phyloP scores from a whole-genome alignment of 2,113 vertebrate species.

The Myotis yumanensis region DNA sequence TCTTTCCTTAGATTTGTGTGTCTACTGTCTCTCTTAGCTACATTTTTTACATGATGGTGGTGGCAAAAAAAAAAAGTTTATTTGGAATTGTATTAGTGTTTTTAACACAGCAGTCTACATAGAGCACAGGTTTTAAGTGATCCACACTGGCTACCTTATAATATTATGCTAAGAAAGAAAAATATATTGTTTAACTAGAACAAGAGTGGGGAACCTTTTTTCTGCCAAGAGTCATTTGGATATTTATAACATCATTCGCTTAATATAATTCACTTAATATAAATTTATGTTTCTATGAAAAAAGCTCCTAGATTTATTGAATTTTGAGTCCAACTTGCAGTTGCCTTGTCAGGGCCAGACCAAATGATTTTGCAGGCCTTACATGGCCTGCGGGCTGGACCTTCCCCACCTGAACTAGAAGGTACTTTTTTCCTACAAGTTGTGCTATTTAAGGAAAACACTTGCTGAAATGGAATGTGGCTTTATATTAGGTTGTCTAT shows the following conservation, averaged over 20 bases:
- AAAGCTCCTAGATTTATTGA: no score
- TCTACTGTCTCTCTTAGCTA: background rate
- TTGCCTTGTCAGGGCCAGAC: no score
- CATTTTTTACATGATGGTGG: background rate
- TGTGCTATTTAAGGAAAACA: conserved; percentile 56
- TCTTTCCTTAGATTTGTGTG: conserved; percentile 60
- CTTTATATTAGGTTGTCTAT: conserved; percentile 11
- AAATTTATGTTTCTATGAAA: no score
- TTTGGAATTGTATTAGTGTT: conserved; percentile 43
- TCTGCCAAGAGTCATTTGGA: no score
- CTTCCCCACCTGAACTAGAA: background rate
- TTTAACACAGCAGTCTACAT: background rate
- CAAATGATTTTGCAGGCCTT: no score
- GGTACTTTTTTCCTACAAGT: background rate
- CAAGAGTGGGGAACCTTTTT: no score
- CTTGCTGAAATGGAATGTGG: conserved; percentile 36
- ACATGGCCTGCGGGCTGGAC: background rate
- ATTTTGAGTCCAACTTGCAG: no score
- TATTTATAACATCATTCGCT: no score
- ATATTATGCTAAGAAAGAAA: background rate
- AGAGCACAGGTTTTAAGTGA: conserved; percentile 24
- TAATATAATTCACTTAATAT: no score
- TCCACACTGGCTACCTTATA: background rate
- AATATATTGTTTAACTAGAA: background rate
- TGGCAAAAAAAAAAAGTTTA: conserved; percentile 25